phyloP scores from a whole-genome alignment of 2,113 vertebrate species.

The Indicator indicator region DNA sequence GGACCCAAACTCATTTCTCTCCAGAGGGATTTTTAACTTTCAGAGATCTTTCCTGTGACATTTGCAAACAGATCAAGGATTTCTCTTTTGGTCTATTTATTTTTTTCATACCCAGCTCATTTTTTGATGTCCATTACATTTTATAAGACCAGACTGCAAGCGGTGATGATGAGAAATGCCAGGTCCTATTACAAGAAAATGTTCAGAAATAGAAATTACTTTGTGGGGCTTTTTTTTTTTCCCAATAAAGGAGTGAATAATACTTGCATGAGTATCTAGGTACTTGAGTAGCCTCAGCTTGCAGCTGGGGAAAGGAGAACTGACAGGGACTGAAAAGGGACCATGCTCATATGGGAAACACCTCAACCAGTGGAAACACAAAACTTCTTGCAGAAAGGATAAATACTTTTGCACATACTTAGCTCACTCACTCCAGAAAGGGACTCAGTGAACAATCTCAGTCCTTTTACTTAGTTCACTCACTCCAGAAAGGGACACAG shows the following conservation, averaged over 20 bases:
- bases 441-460: background rate
- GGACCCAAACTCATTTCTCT: conserved; percentile 2
- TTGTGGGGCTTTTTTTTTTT: conserved; percentile 34
- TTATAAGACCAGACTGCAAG: conserved; percentile 74
- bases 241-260: conserved; percentile 74
- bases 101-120: conserved; percentile 68
- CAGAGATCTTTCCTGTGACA: conserved; percentile 40
- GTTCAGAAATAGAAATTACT: conserved; percentile 74
- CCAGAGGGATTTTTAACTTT: conserved; percentile 21
- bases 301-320: conserved; percentile 52
- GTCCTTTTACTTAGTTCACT: background rate
- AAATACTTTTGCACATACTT: background rate
- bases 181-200: conserved; percentile 70
- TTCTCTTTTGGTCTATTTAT: conserved; percentile 67
- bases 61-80: conserved; percentile 45
- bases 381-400: background rate
- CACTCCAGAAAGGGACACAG: no score
- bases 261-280: conserved; percentile 48
- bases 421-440: background rate
- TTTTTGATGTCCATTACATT: conserved; percentile 76
- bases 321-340: background rate
- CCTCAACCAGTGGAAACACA: background rate
- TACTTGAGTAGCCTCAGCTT: conserved; percentile 37
- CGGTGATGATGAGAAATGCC: conserved; percentile 72
- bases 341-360: background rate